phyloP scores from a whole-genome alignment of 2,797 vertebrate genomes.

The Sebastes itinus region DNA sequence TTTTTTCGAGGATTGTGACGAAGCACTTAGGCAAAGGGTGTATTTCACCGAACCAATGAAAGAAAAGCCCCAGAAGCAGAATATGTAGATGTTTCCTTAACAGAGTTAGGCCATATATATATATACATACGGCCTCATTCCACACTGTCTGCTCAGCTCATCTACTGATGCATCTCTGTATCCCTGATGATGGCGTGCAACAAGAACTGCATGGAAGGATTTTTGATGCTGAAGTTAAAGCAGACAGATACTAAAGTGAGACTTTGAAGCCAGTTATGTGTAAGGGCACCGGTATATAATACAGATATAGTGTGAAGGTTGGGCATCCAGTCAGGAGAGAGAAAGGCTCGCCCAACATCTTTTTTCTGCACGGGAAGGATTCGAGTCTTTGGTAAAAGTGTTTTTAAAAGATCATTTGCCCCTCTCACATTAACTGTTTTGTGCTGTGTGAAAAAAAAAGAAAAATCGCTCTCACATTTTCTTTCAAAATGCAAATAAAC shows the following conservation, averaged over 20 bases:
- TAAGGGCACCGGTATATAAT: slow-evolving; percentile 8
- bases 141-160: not conserved
- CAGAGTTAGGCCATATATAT: too few relatives aligned
- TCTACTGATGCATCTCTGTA: not conserved
- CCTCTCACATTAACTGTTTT: slow-evolving; percentile 67
- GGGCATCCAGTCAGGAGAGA: not conserved
- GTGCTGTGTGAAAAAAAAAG: slow-evolving; percentile 79
- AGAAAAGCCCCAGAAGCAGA: not conserved
- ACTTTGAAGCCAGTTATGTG: not conserved
- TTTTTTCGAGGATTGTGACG: not conserved
- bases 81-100: too few relatives aligned
- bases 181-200: not conserved
- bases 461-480: slow-evolving; percentile 22
- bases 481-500: slow-evolving; percentile 24
- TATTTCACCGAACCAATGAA: not conserved
- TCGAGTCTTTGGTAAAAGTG: slow-evolving; percentile 91
- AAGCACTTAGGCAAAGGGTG: not conserved
- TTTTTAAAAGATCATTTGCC: slow-evolving; percentile 26
- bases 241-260: not conserved
- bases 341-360: slow-evolving; percentile 30
- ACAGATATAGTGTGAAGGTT: not conserved
- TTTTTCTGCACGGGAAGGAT: slow-evolving; percentile 82
- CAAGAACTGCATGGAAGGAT: not conserved
- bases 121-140: too few relatives aligned
- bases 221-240: not conserved